Conservation (phyloP, 2,888 invertebrate genomes). For the Thalpophila matura region DNA sequence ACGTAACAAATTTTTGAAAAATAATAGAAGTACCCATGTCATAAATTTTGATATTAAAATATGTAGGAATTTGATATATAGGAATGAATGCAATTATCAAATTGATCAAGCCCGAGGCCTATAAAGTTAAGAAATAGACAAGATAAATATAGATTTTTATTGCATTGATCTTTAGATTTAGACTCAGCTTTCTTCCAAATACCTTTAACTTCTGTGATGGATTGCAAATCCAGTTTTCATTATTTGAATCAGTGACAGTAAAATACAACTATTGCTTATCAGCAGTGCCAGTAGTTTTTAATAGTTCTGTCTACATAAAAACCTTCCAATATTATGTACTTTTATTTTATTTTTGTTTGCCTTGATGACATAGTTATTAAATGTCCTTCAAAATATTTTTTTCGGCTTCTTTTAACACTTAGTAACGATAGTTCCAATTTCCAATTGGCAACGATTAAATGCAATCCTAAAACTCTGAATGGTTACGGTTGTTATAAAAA, state of each 20-base stretch:
- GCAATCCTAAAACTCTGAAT: slow-evolving; percentile 10
- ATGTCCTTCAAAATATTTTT: slow-evolving; percentile 7
- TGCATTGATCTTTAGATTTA: slow-evolving; percentile 39
- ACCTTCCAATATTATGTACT: not conserved
- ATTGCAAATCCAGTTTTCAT: slow-evolving; percentile 12
- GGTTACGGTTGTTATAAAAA: slow-evolving; percentile 36
- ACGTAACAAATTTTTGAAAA: slow-evolving; percentile 51
- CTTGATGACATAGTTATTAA: slow-evolving; percentile 18
- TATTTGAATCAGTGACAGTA: slow-evolving; percentile 19
- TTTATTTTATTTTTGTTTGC: not conserved
- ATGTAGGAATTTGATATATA: slow-evolving; percentile 36
- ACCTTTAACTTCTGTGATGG: not conserved
- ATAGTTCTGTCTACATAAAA: not conserved
- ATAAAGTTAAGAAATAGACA: slow-evolving; percentile 41
- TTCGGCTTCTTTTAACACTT: not conserved
- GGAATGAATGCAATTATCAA: slow-evolving; percentile 27
- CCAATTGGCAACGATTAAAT: slow-evolving; percentile 10
- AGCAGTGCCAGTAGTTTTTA: slow-evolving; percentile 7
- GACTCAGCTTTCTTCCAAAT: slow-evolving; percentile 42
- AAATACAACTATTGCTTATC: not conserved
- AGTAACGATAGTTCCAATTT: not conserved
- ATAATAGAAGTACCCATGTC: slow-evolving; percentile 64
- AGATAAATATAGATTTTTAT: slow-evolving; percentile 28
- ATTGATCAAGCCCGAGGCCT: slow-evolving; percentile 51
- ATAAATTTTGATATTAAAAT: slow-evolving; percentile 40